Evolutionary conservation across 2,888 invertebrate genomes (phyloP).

Genomic region (Rhagonycha lutea): DNA sequence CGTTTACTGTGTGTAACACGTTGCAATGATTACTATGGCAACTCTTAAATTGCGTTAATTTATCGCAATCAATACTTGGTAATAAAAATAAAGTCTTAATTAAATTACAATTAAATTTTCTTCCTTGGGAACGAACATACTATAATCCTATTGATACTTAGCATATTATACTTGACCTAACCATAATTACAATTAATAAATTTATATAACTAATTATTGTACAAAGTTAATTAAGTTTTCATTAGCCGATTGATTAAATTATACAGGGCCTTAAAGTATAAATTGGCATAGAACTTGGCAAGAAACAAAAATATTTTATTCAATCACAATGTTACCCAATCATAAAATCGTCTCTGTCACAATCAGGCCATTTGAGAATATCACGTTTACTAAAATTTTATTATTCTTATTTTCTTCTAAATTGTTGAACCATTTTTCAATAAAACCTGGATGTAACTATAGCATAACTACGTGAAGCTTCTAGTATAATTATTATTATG

Average conservation of each 20-base stretch:
- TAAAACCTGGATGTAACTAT: no score
- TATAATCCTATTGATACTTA: background rate
- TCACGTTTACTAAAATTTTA: no score
- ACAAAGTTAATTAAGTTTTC: background rate
- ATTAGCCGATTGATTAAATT: background rate
- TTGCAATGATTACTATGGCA: constrained; percentile 26
- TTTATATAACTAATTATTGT: background rate
- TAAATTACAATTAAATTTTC: background rate
- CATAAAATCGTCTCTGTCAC: no score
- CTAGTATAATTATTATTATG: no score
- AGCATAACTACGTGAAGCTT: no score
- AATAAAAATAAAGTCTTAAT: constrained; percentile 1
- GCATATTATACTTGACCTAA: background rate
- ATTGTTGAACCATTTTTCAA: no score
- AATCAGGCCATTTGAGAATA: no score
- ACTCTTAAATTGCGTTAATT: constrained; percentile 26
- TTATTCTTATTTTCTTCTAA: no score
- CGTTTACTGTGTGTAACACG: constrained; percentile 27
- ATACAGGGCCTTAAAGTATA: no score
- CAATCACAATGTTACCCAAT: background rate
- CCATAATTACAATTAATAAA: background rate
- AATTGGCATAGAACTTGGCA: no score
- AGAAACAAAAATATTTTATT: background rate
- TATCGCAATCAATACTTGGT: constrained; percentile 8
- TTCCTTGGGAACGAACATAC: background rate